phyloP scores from a whole-genome alignment of 2,113 vertebrate genomes.

The Bufo gargarizans region DNA sequence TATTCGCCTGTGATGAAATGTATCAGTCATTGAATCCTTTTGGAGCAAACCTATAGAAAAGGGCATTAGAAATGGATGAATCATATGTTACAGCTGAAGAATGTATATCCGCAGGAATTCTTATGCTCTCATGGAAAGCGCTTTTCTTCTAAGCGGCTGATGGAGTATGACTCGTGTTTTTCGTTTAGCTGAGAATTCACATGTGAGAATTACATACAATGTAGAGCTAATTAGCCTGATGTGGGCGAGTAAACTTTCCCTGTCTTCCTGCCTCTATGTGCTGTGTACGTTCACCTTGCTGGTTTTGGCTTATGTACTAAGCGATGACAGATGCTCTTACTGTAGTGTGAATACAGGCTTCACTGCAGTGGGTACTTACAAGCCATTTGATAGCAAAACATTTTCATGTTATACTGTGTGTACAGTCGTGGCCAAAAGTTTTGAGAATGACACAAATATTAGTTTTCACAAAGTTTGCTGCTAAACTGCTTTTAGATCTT shows the following conservation, averaged over 20 bases:
- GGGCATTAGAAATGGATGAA: background rate
- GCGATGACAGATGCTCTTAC: background rate
- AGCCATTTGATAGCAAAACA: no score
- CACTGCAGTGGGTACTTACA: background rate
- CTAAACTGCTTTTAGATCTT: no score
- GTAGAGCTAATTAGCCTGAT: background rate
- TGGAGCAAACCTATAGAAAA: no score
- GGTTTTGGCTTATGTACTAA: background rate
- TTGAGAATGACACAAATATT: no score
- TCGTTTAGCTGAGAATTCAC: background rate
- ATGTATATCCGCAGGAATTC: background rate
- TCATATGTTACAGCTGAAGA: background rate
- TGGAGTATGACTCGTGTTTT: background rate
- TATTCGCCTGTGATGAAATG: no score
- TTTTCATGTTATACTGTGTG: no score
- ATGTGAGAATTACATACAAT: background rate
- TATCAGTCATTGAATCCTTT: no score
- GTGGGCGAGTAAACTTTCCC: background rate
- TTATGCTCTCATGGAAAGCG: background rate
- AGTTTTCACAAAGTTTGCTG: no score
- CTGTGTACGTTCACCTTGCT: background rate
- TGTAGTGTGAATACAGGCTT: background rate
- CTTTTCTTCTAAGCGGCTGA: background rate
- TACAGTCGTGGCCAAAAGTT: no score
- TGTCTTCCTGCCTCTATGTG: background rate